Conservation (phyloP, 2,888 invertebrate species). For the Hedya salicella region DNA sequence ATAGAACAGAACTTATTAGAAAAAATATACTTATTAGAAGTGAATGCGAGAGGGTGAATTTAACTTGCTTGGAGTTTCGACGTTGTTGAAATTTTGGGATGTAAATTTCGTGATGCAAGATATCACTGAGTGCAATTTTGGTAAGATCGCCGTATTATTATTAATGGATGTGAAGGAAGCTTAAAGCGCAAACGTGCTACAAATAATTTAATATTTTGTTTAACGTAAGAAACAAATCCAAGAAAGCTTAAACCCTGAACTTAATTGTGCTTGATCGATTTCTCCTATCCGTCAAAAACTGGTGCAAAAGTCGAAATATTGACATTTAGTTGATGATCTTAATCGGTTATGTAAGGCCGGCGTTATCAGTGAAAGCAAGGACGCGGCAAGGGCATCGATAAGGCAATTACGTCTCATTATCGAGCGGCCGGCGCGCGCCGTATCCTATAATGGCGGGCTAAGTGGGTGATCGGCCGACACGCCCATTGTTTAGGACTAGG, state of each 20-base stretch:
- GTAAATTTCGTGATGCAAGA: too few relatives aligned
- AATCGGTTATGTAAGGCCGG: constrained; percentile 60
- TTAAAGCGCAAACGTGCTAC: too few relatives aligned
- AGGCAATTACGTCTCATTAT: constrained; percentile 75
- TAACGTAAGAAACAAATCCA: constrained; percentile 32
- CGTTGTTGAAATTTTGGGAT: too few relatives aligned
- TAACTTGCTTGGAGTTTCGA: too few relatives aligned
- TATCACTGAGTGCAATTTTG: too few relatives aligned
- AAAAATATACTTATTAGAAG: too few relatives aligned
- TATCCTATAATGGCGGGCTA: constrained; percentile 58
- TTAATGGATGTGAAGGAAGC: too few relatives aligned
- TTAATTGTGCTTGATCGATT: constrained; percentile 40
- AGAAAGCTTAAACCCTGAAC: constrained; percentile 34
- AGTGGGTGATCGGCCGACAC: constrained; percentile 67
- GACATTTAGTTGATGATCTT: constrained; percentile 59
- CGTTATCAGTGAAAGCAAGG: constrained; percentile 84
- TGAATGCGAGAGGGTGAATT: too few relatives aligned
- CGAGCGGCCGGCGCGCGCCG: constrained; percentile 59
- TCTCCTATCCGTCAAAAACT: constrained; percentile 36
- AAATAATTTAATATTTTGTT: constrained; percentile 2
- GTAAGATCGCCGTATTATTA: too few relatives aligned
- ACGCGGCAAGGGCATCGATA: constrained; percentile 77
- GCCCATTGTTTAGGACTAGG: constrained; percentile 66
- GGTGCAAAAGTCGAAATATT: constrained; percentile 50
- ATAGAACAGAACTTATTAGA: too few relatives aligned